phyloP scores from a whole-genome alignment of 2,888 invertebrate genomes.

The Dorcus parallelipipedus region DNA sequence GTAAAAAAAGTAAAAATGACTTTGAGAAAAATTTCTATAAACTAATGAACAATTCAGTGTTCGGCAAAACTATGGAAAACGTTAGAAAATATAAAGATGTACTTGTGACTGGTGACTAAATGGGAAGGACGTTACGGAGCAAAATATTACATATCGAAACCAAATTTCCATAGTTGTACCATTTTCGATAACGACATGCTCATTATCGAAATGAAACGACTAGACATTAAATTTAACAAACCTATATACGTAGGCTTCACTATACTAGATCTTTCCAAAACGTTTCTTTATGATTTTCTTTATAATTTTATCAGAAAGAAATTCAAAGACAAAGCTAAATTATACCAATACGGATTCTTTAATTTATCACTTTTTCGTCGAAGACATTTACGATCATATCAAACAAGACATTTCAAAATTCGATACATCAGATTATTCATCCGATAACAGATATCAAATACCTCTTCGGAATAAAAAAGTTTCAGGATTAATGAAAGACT shows the following conservation, averaged over 20 bases:
- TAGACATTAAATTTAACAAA: constrained; percentile 1
- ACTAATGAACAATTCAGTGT: too few relatives aligned
- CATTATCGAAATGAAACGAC: constrained; percentile 28
- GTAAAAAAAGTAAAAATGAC: too few relatives aligned
- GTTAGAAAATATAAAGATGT: constrained; percentile 42
- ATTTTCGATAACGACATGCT: constrained; percentile 37
- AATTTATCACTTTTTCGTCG: too few relatives aligned
- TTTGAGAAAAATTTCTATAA: too few relatives aligned
- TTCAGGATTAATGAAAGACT: constrained; percentile 36
- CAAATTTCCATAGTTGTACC: constrained; percentile 33
- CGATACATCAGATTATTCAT: constrained; percentile 25
- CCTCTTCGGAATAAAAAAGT: constrained; percentile 24
- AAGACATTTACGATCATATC: too few relatives aligned
- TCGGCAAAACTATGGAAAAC: constrained; percentile 25
- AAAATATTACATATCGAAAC: constrained; percentile 33
- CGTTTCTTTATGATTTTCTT: too few relatives aligned
- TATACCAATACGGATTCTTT: too few relatives aligned
- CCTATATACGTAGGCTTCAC: too few relatives aligned
- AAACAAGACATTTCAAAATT: too few relatives aligned
- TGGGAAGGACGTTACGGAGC: constrained; percentile 35
- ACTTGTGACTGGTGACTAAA: constrained; percentile 25
- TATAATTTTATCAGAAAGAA: constrained; percentile 29
- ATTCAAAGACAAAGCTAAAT: too few relatives aligned
- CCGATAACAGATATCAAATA: background rate
- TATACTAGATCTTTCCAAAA: too few relatives aligned